phyloP scores from a whole-genome alignment of 2,113 vertebrate genomes.

The Pygoscelis adeliae region DNA sequence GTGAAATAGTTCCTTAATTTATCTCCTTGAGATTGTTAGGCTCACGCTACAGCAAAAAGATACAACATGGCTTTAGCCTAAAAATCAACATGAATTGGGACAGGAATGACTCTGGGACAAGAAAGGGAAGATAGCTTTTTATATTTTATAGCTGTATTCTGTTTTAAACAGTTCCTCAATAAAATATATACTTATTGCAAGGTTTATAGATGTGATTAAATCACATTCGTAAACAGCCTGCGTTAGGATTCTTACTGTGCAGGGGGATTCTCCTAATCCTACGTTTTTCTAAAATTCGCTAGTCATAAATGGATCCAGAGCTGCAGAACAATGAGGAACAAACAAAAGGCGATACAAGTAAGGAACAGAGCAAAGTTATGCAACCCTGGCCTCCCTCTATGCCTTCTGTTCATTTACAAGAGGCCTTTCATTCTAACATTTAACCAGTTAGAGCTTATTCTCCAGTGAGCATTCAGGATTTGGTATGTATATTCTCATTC shows the following conservation, averaged over 20 bases:
- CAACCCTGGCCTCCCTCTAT: background rate
- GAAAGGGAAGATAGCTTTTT: background rate
- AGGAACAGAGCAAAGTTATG: background rate
- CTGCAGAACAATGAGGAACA: background rate
- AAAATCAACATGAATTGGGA: background rate
- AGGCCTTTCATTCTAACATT: background rate
- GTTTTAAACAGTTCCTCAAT: background rate
- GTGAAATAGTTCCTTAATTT: background rate
- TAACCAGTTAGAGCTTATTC: background rate
- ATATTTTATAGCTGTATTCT: background rate
- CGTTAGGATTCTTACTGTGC: background rate
- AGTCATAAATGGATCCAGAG: background rate
- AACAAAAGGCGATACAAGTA: background rate
- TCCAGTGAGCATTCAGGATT: background rate
- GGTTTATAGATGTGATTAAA: background rate
- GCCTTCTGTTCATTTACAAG: constrained; percentile 2
- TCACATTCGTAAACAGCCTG: background rate
- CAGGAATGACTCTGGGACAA: background rate
- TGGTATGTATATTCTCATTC: background rate
- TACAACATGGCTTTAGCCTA: background rate
- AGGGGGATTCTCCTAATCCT: background rate
- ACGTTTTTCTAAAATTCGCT: background rate
- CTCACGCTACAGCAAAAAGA: background rate
- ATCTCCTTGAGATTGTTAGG: background rate
- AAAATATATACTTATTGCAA: background rate